These are phyloP conservation scores for Rosalia funebris DNA, from an alignment of 2,888 invertebrate species.

Conservation along the genomic window DNA sequence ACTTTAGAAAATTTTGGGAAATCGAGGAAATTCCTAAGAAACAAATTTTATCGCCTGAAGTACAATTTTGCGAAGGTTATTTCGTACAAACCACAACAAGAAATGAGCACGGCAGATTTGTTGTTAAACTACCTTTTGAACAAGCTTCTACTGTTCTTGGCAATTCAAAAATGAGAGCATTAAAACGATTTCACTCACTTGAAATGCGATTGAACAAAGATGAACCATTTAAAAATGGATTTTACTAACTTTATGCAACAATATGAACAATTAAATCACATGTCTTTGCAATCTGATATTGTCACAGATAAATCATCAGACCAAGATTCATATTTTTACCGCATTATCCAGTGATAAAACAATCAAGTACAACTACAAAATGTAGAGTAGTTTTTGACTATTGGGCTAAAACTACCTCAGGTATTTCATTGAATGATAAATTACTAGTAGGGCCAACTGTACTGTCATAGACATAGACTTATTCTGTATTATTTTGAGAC, in stretches of 20 bases:
- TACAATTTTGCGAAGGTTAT: background rate
- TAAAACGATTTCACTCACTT: conserved; percentile 4
- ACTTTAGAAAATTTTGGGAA: background rate
- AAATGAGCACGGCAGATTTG: conserved; percentile 6
- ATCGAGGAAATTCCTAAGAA: background rate
- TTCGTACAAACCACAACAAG: conserved; percentile 4
- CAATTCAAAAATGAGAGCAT: background rate
- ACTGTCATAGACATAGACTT: conserved; percentile 29
- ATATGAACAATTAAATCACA: conserved; percentile 11
- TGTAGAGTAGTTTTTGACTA: conserved; percentile 29
- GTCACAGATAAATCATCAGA: background rate
- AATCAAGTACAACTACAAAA: conserved; percentile 25
- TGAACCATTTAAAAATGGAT: background rate
- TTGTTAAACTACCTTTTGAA: conserved; percentile 3
- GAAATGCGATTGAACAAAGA: background rate
- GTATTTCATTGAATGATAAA: conserved; percentile 28
- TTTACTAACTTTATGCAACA: background rate
- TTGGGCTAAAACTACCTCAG: conserved; percentile 19
- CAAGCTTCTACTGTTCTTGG: background rate
- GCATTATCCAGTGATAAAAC: conserved; percentile 18
- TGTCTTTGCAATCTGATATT: background rate
- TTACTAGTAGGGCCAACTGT: conserved; percentile 17
- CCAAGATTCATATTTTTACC: conserved; percentile 20
- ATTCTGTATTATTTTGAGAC: conserved; percentile 25
- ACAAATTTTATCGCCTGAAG: background rate